Base-by-base conservation (phyloP, 2,797 vertebrate genomes). In the Sebastes matsubarae region DNA sequence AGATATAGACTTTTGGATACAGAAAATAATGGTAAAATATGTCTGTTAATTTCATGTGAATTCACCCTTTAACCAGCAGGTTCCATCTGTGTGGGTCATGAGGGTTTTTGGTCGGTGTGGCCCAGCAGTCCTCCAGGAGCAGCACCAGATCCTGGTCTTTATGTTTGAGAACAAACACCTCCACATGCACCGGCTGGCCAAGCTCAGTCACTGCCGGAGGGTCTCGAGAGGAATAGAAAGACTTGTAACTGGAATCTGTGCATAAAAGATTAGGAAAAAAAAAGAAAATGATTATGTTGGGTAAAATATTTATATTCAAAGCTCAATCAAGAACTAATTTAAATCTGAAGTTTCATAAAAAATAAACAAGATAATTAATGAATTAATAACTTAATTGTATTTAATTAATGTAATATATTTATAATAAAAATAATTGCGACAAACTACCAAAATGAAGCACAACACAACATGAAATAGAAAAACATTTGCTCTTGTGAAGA, bases 101-200 rank as follows among this genome's bases (percentile, higher is more conserved):
- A 18, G 90, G 84, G 72, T 93, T 79, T 46, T 82, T n/a, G 14
- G 88, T 88, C 0, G 83, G 81, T 3, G 93, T 94, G 8, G 89
- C 93, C 91, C 92, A 94, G 84, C 93, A 94, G 84, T 94, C 87
- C 12, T 87, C 52, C 22, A 90, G 66, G 18, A 88, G 77, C 14
- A 94, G 80, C 18, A 42, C 83, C 46, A 93, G 78, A 34, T 91
- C 87, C 36, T 72, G 16, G 72, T 92, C 73, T 8, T 91, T 72
- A 46, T 69, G 75, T 85, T 93, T 94, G 27, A 87, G 75, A 22
- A 90, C 77, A 81, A 89, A 90, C 13, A 93, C 87, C 46, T 93
- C 92, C 60, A 92, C 89, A 58, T 87, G 87, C n/a, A 93, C 80
- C 5, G 89, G 82, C 78, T 92, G 85, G 22, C 86, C 90, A 1